Evolutionary conservation across 2,113 vertebrate genomes (phyloP), one percentile per base, ranked within the genome.

Genomic region (Phycodurus eques): DNA sequence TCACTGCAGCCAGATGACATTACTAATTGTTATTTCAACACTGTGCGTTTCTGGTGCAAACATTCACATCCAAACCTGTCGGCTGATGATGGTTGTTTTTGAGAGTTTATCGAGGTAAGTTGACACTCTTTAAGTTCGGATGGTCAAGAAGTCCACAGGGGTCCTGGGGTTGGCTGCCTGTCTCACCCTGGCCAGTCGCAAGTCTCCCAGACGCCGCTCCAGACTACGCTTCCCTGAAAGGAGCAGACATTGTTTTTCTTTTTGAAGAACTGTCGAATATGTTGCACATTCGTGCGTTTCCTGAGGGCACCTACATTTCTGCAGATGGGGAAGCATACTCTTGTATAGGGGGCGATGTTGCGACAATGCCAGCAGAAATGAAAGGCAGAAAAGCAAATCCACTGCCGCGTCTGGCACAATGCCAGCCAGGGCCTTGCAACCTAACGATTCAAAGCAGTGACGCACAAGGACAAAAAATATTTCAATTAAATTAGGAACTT

Each of bases 321-420:
- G 86, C 31, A 93, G 87, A 19, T 70, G 79, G 35, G 79, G 66
- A n/a, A 92, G 75, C 22, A 93, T 76, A 31, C 62, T 20, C 68
- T 73, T 84, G 66, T 94, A 94, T 1, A 80, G 39, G 5, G 27
- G 47, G 3, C 87, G 82, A 33, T 91, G 83, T 4, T 59, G 77
- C 0, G 81, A 86, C 73, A 93, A 67, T 47, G 92, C 85, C 4
- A 75, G 70, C 31, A 83, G 22, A 69, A 94, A 92, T n/a, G 88
- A 86, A 19, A 92, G 76, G 76, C 91, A 93, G 85, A 91, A 92
- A 20, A 93, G 71, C 61, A 94, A 72, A 82, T 92, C 83, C 70
- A 94, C 89, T 0, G 91, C 91, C 67, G 93, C 88, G 14, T 70
- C 82, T 76, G 91, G 91, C 27, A 93, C 2, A 1, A 82, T 20